Percentiles rank a stretch among this genome's conserved stretches.
Conservation (phyloP, 2,888 invertebrate genomes). For the Oligia fasciuncula region DNA sequence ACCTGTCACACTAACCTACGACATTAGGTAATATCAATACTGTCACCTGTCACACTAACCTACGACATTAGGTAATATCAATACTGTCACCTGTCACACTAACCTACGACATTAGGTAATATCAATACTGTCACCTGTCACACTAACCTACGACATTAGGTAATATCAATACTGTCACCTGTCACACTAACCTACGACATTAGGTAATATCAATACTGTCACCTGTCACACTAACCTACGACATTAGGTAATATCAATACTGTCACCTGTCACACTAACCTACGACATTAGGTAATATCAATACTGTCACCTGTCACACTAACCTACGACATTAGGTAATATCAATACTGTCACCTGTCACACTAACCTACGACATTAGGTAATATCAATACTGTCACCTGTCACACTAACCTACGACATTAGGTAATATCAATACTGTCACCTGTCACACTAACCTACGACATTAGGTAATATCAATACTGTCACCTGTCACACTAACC, state of each 20-base stretch:
- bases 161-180: not conserved
- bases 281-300: not conserved
- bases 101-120: not conserved
- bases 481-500: not conserved
- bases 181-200: not conserved
- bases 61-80: not conserved
- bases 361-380: not conserved
- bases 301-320: not conserved
- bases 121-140: not conserved
- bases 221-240: not conserved
- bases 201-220: not conserved
- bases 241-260: not conserved
- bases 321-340: not conserved
- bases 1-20: not conserved
- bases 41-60: not conserved
- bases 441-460: not conserved
- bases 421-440: not conserved
- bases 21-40: not conserved
- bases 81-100: not conserved
- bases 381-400: not conserved
- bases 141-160: not conserved
- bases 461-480: not conserved
- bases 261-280: not conserved
- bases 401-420: not conserved
- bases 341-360: not conserved